Evolutionary conservation across 2,797 vertebrate genomes (phyloP), one percentile per base, ranked within the genome.

Genomic region (Pseudochaenichthys georgianus): DNA sequence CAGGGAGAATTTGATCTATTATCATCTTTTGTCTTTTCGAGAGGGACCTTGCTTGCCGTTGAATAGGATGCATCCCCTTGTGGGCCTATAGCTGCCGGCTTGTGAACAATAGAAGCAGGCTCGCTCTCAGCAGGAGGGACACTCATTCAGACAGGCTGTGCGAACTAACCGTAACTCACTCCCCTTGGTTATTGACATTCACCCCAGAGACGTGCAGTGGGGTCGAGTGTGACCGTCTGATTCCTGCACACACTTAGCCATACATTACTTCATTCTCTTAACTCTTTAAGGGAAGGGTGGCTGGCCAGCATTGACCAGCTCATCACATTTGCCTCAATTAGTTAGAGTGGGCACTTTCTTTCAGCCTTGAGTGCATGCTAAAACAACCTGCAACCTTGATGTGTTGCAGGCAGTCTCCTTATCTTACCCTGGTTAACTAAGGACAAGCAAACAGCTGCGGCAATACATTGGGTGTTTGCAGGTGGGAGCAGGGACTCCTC

Each of bases 301-400:
- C 77, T 73, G 9, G 48, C 38, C 73, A 68, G 60, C 80, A 87
- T 75, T 89, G 90, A 87, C 87, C 76, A 89, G 70, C 85, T 91
- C 90, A 91, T 88, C 88, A 91, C 62, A 90, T 91, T 87, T 88
- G 47, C 77, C 66, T 91, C 91, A 91, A 89, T 93, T 90, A 94
- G 85, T 60, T 70, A 65, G 65, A 92, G 90, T 92, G 86, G 75
- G 66, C 86, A 75, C 87, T 90, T 78, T 81, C 75, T 62, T 80
- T 68, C 47, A 77, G 78, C 83, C 85, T 89, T 87, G 82, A 88
- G 87, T 79, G 87, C 70, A 73, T 58, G 69, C 60, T 83, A 69
- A 89, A 88, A 86, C 82, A 83, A 88, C 90, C 88, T 78, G 78
- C 81, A 85, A 81, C 78, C 84, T 82, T 76, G 70, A 81, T 70